Base-by-base conservation (phyloP, 2,113 vertebrate genomes). In the Nanorana parkeri region DNA sequence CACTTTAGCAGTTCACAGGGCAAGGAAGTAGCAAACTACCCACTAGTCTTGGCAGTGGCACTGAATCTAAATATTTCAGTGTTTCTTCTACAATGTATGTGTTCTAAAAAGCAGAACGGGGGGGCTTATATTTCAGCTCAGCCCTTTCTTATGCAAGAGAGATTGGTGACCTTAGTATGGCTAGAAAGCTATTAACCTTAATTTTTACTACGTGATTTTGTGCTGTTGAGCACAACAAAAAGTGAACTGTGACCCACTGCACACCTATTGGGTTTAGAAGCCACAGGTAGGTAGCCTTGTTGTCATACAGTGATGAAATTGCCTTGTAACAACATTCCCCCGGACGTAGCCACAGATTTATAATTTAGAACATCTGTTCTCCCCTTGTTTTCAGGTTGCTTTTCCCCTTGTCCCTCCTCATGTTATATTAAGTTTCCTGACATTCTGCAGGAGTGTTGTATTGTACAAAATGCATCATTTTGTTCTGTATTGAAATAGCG, bases 381-480 rank as follows among this genome's bases (percentile, higher is more conserved):
- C 60, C 80, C 69, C 61, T 74, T 54, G 47, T 66, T 65, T 79
- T 73, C 23, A 65, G 47, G 36, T 56, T 36, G 47, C 51, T 23
- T 28, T 4, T 64, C 58, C 60, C 21, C 41, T 3, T 11, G 3
- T 32, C 56, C 23, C 63, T 67, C 63, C 80, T 82, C 80, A 67
- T 75, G 71, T 82, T 82, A 75, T 75, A 82, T 67, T 74, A 82
- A 82, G 79, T 58, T 82, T 29, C 71, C 63, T 75, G 61, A 82
- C 80, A 74, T 75, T 82, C 71, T 75, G 71, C 71, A 24, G 51
- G 26, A 81, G 69, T 75, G 61, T 75, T 82, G 80, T 75, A 82
- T 82, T 63, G 80, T 75, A 82, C 80, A 82, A 82, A 82, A 82
- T 75, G 71, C 71, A 75, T 82, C 80, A 82, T 82, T 82, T 82